Evolutionary conservation across 1,140 invertebrate genomes (phyloP).

Genomic region (Diabrotica undecimpunctata): DNA sequence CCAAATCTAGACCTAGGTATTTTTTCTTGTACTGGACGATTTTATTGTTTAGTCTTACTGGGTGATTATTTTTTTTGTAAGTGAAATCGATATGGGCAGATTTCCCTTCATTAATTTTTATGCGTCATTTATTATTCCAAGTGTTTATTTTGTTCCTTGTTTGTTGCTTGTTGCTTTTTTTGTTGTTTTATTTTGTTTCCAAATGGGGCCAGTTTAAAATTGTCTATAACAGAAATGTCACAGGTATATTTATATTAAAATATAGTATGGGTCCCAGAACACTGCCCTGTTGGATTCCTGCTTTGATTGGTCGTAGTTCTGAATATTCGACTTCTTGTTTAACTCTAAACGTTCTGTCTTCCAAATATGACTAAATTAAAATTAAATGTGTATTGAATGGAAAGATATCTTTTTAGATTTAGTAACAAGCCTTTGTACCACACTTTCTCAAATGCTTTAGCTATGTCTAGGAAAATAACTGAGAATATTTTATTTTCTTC

Average conservation of each 20-base stretch:
- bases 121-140: not conserved
- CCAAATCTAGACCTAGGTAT: not conserved
- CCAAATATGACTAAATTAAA: not conserved
- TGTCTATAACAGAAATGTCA: not conserved
- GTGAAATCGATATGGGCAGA: not conserved
- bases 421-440: not conserved
- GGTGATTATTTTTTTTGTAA: too few relatives aligned
- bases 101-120: not conserved
- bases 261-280: not conserved
- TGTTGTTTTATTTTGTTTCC: not conserved
- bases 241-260: not conserved
- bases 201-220: not conserved
- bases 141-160: not conserved
- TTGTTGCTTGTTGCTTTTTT: not conserved
- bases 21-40: too few relatives aligned
- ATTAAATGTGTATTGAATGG: not conserved
- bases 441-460: not conserved
- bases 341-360: not conserved
- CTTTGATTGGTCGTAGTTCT: too few relatives aligned
- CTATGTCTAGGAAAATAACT: too few relatives aligned
- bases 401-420: not conserved
- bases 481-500: not conserved
- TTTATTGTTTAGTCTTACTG: too few relatives aligned
- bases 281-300: not conserved
- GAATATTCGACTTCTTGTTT: not conserved